These are phyloP conservation scores for Lepidurus arcticus DNA, from an alignment of 1,140 invertebrate genomes.

Conservation along the genomic window DNA sequence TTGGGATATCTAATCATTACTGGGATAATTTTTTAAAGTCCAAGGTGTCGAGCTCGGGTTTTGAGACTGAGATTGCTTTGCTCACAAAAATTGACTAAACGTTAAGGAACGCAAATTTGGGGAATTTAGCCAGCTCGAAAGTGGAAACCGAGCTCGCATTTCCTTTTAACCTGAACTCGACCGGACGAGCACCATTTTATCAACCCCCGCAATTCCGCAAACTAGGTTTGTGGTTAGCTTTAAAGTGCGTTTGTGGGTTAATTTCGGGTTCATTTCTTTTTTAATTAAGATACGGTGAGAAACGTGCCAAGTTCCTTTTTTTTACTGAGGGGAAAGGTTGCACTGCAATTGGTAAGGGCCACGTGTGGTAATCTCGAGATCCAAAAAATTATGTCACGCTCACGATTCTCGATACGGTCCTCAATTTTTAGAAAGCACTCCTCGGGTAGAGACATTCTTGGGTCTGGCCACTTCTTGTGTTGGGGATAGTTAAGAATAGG, in stretches of 20 bases:
- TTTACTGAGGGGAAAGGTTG: neutral
- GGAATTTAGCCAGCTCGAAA: neutral
- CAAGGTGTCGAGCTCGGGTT: neutral
- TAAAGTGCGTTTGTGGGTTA: neutral
- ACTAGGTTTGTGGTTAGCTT: neutral
- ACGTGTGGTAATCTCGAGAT: slow-evolving; percentile 7
- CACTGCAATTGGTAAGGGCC: slow-evolving; percentile 2
- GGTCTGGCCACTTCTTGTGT: neutral
- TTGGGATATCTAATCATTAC: neutral
- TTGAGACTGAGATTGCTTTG: neutral
- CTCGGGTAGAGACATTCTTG: neutral
- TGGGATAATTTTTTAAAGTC: neutral
- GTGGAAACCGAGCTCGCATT: neutral
- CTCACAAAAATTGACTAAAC: neutral
- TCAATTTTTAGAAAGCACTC: slow-evolving; percentile 8
- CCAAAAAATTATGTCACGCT: neutral
- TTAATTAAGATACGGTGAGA: neutral
- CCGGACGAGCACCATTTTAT: neutral
- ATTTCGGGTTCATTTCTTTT: neutral
- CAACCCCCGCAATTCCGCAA: neutral
- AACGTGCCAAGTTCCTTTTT: neutral
- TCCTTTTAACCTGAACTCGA: neutral
- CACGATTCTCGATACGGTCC: slow-evolving; percentile 17
- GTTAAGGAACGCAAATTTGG: neutral
- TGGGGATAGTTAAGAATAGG: neutral